Conservation (phyloP, 2,797 vertebrate species). For the Nyctalus aviator region DNA sequence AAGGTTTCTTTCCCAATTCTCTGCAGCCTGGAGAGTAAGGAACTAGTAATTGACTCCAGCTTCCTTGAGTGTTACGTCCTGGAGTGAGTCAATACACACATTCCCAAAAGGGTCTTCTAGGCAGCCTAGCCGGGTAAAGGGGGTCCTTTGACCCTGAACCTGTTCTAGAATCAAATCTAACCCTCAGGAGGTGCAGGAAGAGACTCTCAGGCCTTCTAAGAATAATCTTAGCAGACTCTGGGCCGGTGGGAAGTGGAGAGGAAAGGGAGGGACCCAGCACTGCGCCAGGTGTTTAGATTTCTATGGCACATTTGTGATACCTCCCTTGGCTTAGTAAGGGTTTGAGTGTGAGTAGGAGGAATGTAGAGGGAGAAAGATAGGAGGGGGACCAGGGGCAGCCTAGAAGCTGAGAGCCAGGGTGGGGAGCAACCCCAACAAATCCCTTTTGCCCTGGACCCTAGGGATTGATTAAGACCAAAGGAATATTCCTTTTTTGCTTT, state of each 20-base stretch:
- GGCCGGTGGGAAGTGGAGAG: not conserved
- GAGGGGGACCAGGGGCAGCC: not conserved
- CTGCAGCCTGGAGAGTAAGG: slow-evolving; percentile 52
- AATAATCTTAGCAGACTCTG: not conserved
- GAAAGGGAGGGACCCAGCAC: too few species aligned
- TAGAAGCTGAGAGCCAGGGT: not conserved
- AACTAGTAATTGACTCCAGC: slow-evolving; percentile 77
- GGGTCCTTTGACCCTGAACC: not conserved
- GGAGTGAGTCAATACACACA: slow-evolving; percentile 61
- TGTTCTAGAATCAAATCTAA: not conserved
- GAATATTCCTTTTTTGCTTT: not conserved
- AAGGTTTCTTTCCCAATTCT: slow-evolving; percentile 76
- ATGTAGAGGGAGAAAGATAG: not conserved
- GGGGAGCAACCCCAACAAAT: not conserved
- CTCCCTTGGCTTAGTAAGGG: not conserved
- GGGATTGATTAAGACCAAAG: slow-evolving; percentile 37
- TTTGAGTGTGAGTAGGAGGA: not conserved
- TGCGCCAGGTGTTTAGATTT: not conserved
- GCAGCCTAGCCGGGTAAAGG: not conserved
- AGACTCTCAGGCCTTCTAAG: not conserved
- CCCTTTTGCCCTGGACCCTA: slow-evolving; percentile 13
- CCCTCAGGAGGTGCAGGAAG: not conserved
- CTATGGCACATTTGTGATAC: not conserved
- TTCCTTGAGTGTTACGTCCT: not conserved
- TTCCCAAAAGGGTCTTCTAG: slow-evolving; percentile 52